phyloP scores from a whole-genome alignment of 2,797 vertebrate genomes.

The Ptychadena robeensis region DNA sequence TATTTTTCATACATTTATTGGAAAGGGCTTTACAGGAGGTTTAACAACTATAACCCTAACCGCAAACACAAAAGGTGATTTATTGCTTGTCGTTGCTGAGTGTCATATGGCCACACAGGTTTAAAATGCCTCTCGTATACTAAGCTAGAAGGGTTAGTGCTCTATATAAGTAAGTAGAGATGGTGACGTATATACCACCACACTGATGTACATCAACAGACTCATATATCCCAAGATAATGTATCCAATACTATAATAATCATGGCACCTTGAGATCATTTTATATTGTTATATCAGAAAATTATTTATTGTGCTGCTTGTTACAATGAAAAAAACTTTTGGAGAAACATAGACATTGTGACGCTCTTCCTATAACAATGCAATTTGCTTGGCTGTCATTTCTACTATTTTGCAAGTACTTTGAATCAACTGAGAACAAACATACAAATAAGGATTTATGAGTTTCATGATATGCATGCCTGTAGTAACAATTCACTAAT shows the following conservation, averaged over 20 bases:
- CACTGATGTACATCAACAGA: constrained; percentile 1
- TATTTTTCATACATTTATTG: constrained; percentile 35
- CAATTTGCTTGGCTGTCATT: too few species aligned
- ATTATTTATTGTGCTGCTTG: background rate
- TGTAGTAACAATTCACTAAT: too few species aligned
- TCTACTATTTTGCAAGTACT: too few species aligned
- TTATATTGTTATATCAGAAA: background rate
- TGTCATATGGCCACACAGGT: constrained; percentile 42
- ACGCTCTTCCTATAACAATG: too few species aligned
- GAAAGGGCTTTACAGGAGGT: constrained; percentile 7
- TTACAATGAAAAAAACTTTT: too few species aligned
- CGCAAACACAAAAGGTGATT: constrained; percentile 28
- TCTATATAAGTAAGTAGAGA: background rate
- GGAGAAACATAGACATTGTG: too few species aligned
- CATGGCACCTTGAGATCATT: background rate
- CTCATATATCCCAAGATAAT: background rate
- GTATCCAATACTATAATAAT: background rate
- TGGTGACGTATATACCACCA: background rate
- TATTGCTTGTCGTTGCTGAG: constrained; percentile 23
- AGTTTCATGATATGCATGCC: too few species aligned
- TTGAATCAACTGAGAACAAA: too few species aligned
- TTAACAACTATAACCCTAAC: constrained; percentile 40
- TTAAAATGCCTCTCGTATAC: constrained; percentile 11
- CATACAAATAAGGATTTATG: too few species aligned
- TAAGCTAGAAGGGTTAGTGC: background rate